These are phyloP conservation scores for Radopholus similis DNA, from an alignment of 1,140 invertebrate genomes.

Conservation along the genomic window DNA sequence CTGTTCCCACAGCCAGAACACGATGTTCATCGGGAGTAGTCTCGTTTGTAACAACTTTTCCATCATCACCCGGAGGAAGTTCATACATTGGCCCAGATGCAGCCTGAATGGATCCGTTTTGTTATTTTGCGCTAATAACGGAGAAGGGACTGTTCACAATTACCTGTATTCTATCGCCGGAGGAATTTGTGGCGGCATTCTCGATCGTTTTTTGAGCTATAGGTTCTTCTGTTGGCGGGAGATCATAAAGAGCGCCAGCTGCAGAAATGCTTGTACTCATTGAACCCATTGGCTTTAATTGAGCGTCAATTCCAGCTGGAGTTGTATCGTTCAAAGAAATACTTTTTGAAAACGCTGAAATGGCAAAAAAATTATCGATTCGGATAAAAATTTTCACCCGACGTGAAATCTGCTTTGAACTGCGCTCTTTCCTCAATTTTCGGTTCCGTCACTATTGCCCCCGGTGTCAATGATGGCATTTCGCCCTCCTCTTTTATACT, in stretches of 20 bases:
- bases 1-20: constrained; percentile 61
- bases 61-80: background rate
- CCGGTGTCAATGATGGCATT: background rate
- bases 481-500: constrained; percentile 50
- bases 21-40: background rate
- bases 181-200: no score
- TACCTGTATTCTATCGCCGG: no score
- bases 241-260: constrained; percentile 38
- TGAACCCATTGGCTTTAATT: background rate
- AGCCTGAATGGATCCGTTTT: background rate
- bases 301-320: background rate
- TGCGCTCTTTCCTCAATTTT: background rate
- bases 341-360: constrained; percentile 17
- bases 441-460: background rate
- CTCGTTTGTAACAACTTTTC: background rate
- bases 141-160: no score
- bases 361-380: background rate
- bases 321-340: constrained; percentile 18
- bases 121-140: no score
- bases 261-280: background rate
- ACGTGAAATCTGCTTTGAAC: background rate
- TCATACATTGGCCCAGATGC: constrained; percentile 12
- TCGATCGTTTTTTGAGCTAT: no score
- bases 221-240: constrained; percentile 37
- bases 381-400: background rate